phyloP scores from a whole-genome alignment of 2,797 vertebrate genomes.

The Mus caroli region DNA sequence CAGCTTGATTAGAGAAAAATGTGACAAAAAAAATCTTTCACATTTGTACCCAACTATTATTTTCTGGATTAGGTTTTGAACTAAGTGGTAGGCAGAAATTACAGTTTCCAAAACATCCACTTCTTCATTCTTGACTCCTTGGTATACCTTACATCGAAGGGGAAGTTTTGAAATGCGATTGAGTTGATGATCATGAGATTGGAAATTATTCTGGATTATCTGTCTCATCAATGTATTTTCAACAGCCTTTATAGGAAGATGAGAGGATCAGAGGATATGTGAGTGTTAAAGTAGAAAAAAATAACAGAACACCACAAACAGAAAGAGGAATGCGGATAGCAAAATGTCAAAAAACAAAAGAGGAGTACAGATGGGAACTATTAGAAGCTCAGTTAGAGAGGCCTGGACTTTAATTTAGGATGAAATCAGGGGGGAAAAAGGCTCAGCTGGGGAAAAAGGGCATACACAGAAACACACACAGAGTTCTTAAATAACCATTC shows the following conservation, averaged over 20 bases:
- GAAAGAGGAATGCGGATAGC: background rate
- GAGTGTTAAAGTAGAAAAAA: background rate
- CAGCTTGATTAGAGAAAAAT: background rate
- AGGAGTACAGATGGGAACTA: no score
- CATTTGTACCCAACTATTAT: background rate
- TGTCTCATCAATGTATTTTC: background rate
- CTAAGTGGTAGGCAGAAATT: background rate
- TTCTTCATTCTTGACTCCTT: background rate
- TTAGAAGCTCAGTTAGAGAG: background rate
- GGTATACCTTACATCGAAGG: background rate
- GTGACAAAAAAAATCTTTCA: background rate
- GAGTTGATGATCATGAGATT: background rate
- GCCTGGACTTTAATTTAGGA: background rate
- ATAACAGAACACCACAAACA: accelerated
- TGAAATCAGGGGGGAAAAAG: no score
- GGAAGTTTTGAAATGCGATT: background rate
- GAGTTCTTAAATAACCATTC: background rate
- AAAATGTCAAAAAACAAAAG: background rate
- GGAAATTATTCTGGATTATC: background rate
- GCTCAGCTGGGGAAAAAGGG: background rate
- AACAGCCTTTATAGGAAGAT: background rate
- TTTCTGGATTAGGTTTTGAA: background rate
- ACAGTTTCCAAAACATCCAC: accelerated
- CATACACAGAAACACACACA: background rate
- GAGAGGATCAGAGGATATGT: background rate